Evolutionary conservation across 2,888 invertebrate species (phyloP), one percentile per base, ranked within the genome.

Genomic region (Antheraea assamensis): DNA sequence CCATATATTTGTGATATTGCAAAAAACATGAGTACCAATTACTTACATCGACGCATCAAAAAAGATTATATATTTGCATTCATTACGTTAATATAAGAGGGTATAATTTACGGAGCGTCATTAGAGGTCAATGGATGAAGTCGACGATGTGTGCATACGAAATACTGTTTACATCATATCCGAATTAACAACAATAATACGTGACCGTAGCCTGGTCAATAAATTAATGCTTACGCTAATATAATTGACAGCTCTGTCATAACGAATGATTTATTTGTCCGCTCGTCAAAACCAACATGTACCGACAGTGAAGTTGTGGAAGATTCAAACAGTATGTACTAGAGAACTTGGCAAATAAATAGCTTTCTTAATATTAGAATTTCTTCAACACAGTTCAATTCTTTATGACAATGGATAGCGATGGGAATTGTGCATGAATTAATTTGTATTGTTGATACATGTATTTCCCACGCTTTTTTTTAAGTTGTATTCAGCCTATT

Each of bases 81-180:
- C 42, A 42, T 42, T 42, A 42, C 1, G 42, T 42, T 42, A 42
- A 42, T 42, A 42, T 13, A 42, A 42, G 42, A n/a, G 58, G 24
- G 10, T 13, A 58, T 58, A 58, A 58, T n/a, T 58, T 24, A 58
- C 13, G 24, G 24, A 58, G 10, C 24, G 13, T 58, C 24, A 1
- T 58, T 58, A 24, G 58, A 58, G 58, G 58, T 58, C 58, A 58
- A 58, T 58, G 58, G 58, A 58, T 58, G 58, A 24, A 58, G 10
- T 2, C 58, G 58, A 58, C 58, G 58, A 58, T 58, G 15, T 58
- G 24, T 58, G 58, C 21, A 58, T 58, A 58, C 58, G 58, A 58
- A 58, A 58, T 58, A 58, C 24, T 58, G 24, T 58, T 58, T 24
- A 58, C 24, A 58, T 58, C 24, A 58, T 24, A 24, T 58, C 58